Conservation (phyloP, 35 echinoderm and acorn worm genomes). For the Eucidaris tribuloides region DNA sequence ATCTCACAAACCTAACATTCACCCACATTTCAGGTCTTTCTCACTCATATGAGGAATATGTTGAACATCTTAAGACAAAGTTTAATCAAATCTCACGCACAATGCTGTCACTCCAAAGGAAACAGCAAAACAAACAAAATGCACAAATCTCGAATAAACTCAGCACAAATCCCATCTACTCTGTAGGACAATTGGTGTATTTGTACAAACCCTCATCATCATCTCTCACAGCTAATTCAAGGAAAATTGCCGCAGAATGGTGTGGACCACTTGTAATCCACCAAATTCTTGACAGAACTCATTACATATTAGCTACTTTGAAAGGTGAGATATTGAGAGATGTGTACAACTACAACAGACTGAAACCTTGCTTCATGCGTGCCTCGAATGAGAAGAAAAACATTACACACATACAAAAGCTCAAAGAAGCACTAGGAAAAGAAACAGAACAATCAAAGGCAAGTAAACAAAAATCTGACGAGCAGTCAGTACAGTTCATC, state of each 20-base stretch:
- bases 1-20: slow-evolving; percentile 15
- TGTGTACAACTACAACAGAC: slow-evolving; percentile 37
- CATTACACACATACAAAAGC: slow-evolving; percentile 7
- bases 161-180: slow-evolving; percentile 31
- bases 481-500: slow-evolving; percentile 8
- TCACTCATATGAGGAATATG: slow-evolving; percentile 27
- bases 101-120: background rate
- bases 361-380: slow-evolving; percentile 36
- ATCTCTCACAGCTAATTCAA: slow-evolving; percentile 35
- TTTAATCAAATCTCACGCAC: slow-evolving; percentile 11
- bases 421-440: slow-evolving; percentile 9
- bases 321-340: slow-evolving; percentile 14
- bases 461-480: background rate
- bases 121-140: slow-evolving; percentile 14
- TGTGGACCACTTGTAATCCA: slow-evolving; percentile 45
- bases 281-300: slow-evolving; percentile 27
- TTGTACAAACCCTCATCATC: slow-evolving; percentile 49
- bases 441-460: background rate
- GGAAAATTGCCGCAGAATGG: slow-evolving; percentile 49
- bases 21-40: slow-evolving; percentile 12
- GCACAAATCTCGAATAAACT: slow-evolving; percentile 16
- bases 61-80: background rate
- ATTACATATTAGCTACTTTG: slow-evolving; percentile 16
- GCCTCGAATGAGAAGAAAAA: background rate
- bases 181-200: no score